Evolutionary conservation across 1,140 invertebrate genomes (phyloP).

Genomic region (Pseudomyrmex dendroicus): DNA sequence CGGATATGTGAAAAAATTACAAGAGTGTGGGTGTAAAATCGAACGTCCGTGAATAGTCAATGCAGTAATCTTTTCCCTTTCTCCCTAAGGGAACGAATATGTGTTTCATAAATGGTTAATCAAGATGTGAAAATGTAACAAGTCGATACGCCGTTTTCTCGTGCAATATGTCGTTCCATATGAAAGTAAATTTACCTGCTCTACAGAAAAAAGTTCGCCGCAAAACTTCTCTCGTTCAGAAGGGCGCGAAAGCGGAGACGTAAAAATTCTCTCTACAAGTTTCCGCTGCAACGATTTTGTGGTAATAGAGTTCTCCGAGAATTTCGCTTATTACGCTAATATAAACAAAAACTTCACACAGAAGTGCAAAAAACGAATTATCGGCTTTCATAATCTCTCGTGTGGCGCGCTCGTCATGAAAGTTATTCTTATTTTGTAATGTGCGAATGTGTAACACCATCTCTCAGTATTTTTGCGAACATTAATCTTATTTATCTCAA

Average conservation of each 20-base stretch:
- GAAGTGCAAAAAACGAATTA: not conserved
- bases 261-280: slow-evolving; percentile 11
- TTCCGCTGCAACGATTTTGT: slow-evolving; percentile 14
- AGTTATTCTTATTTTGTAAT: no score
- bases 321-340: slow-evolving; percentile 11
- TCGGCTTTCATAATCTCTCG: not conserved
- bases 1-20: slow-evolving; percentile 4
- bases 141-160: not conserved
- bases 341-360: not conserved
- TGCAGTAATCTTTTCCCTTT: no score
- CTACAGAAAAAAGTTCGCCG: not conserved
- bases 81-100: not conserved
- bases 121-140: not conserved
- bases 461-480: no score
- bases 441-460: no score
- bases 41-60: not conserved
- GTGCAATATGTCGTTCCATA: not conserved
- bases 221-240: not conserved
- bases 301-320: slow-evolving; percentile 7
- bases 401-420: no score
- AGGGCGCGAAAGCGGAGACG: not conserved
- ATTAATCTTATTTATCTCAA: no score
- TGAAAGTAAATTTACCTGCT: slow-evolving; percentile 34
- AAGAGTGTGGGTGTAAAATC: not conserved
- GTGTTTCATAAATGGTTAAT: slow-evolving; percentile 10